phyloP scores from a whole-genome alignment of 1,140 invertebrate species.

The Sycophila sp. region DNA sequence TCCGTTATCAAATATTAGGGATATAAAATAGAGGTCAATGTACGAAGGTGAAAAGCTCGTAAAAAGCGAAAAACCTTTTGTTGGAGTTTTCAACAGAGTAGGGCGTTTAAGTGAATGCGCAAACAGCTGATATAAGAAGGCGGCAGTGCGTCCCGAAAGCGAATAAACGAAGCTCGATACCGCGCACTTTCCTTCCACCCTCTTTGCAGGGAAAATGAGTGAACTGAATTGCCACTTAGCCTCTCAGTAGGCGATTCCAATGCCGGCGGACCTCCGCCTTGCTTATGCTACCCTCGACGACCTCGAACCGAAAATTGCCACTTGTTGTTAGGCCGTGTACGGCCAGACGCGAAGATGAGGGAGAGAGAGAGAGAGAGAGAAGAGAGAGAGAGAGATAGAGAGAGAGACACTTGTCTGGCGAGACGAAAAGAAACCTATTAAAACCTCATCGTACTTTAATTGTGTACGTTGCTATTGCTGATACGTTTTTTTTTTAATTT shows the following conservation, averaged over 20 bases:
- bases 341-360: too few relatives aligned
- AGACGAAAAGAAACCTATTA: neutral
- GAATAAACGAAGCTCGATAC: neutral
- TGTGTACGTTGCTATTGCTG: neutral
- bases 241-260: neutral
- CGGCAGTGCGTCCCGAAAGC: neutral
- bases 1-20: too few relatives aligned
- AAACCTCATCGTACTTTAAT: neutral
- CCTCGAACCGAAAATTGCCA: conserved; percentile 13
- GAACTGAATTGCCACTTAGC: conserved; percentile 14
- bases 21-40: too few relatives aligned
- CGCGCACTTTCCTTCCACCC: neutral
- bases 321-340: neutral
- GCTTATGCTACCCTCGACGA: neutral
- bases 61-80: too few relatives aligned
- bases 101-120: too few relatives aligned
- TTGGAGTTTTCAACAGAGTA: too few relatives aligned
- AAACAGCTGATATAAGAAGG: too few relatives aligned
- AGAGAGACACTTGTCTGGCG: neutral
- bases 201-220: neutral
- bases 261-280: neutral
- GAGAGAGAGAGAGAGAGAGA: neutral
- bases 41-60: too few relatives aligned
- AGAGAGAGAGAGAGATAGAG: neutral
- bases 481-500: too few relatives aligned